These are phyloP conservation scores for Prinia subflava DNA, from an alignment of 2,113 vertebrate genomes.

Conservation along the genomic window DNA sequence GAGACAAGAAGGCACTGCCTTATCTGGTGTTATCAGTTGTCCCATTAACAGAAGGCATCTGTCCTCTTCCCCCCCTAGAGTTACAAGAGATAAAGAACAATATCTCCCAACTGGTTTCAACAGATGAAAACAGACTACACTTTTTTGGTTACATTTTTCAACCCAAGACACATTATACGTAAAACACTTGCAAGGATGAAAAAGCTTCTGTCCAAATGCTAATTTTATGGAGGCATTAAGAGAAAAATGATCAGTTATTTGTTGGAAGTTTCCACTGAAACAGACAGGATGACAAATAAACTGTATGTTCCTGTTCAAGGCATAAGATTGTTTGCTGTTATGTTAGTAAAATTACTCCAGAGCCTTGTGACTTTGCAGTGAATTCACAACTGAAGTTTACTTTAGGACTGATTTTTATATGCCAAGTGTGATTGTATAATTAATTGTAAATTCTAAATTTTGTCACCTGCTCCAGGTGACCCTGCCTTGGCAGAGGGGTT, in stretches of 20 bases:
- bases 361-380: background rate
- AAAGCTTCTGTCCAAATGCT: background rate
- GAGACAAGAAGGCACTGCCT: too few species aligned
- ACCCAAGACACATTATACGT: too few species aligned
- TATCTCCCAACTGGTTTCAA: too few species aligned
- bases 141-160: too few species aligned
- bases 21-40: too few species aligned
- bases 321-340: background rate
- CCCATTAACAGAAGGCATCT: too few species aligned
- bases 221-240: background rate
- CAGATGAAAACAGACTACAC: too few species aligned
- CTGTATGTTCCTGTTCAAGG: background rate
- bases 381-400: background rate
- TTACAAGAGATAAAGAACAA: too few species aligned
- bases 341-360: background rate
- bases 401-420: background rate
- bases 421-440: background rate
- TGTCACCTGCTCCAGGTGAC: background rate
- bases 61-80: too few species aligned
- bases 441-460: background rate
- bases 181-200: background rate
- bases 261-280: background rate
- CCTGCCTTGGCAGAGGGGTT: background rate
- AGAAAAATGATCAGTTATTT: background rate
- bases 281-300: background rate